Evolutionary conservation across 2,888 invertebrate genomes (phyloP).

Genomic region (Dendrolimus pini): DNA sequence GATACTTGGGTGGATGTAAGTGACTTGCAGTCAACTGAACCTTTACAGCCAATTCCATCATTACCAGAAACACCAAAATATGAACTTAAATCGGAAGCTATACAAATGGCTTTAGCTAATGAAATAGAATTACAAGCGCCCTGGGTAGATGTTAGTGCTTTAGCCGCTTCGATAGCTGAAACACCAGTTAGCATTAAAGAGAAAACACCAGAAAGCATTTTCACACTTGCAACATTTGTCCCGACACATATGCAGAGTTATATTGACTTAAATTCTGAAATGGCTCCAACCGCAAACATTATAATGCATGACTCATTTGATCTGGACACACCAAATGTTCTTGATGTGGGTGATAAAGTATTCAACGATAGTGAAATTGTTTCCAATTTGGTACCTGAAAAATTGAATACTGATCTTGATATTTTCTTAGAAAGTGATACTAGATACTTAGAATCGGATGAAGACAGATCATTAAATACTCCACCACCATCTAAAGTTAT

Average conservation of each 20-base stretch:
- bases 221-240: slow-evolving; percentile 73
- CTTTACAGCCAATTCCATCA: slow-evolving; percentile 15
- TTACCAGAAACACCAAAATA: slow-evolving; percentile 24
- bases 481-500: slow-evolving; percentile 57
- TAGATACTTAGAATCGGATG: slow-evolving; percentile 18
- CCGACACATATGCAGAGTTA: slow-evolving; percentile 82
- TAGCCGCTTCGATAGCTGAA: slow-evolving; percentile 80
- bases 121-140: slow-evolving; percentile 85
- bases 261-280: slow-evolving; percentile 55
- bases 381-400: slow-evolving; percentile 39
- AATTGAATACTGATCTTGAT: slow-evolving; percentile 34
- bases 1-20: slow-evolving; percentile 44
- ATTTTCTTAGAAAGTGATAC: slow-evolving; percentile 19
- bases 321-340: slow-evolving; percentile 54
- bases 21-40: slow-evolving; percentile 33
- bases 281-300: slow-evolving; percentile 50
- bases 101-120: slow-evolving; percentile 84
- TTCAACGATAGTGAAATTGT: slow-evolving; percentile 66
- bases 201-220: slow-evolving; percentile 71
- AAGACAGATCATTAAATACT: slow-evolving; percentile 53
- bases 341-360: slow-evolving; percentile 58
- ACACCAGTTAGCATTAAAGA: slow-evolving; percentile 80
- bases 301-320: slow-evolving; percentile 51
- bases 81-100: slow-evolving; percentile 69
- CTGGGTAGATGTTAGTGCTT: slow-evolving; percentile 84